Base-by-base conservation (phyloP, 2,888 invertebrate genomes). In the Mellilla xanthometata region DNA sequence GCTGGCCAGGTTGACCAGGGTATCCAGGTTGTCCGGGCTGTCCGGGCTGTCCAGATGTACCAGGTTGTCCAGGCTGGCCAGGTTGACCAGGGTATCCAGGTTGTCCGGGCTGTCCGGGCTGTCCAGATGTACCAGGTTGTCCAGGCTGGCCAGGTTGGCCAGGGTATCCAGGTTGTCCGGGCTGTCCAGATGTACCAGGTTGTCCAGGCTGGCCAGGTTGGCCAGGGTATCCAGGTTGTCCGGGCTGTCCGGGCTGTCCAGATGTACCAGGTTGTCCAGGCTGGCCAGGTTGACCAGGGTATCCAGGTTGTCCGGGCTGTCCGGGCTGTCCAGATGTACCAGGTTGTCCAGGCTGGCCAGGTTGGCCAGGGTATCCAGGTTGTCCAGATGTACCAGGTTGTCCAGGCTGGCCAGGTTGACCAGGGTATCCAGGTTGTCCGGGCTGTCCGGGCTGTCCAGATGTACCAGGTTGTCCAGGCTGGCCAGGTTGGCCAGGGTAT, bases 281-380 rank as follows among this genome's bases (percentile, higher is more conserved):
- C 2, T 49, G 26, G 0, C 54, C 26, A n/a, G 51, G 39, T 39
- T 40, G 1, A n/a, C 58, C 65, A 2, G 68, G 58, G 1, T 40
- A 1, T 10, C 59, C 65, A 2, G 68, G 58, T 1, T 56, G 39
- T 0, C 67, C 58, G 3, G 65, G 54, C 10, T 55, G 58, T 0
- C 51, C 51, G 3, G 53, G 54, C 0, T 24, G 9, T n/a, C 43
- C 36, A 8, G 42, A 10, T 1, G 68, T 47, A 15, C 63, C 62
- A 31, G 55, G 67, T 0, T 72, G 62, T 12, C 67, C 74, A 12
- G 78, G 78, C 46, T 75, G 71, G 2, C 81, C 81, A 3, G 39
- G 39, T 12, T 12, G n/a, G 1, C 22, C 33, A 2, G 41, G 41
- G 2, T 27, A 4, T 7, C 36, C 43, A 12, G 43, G 43, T n/a